Conservation (phyloP, 2,797 vertebrate species). For the Tamandua tetradactyla region DNA sequence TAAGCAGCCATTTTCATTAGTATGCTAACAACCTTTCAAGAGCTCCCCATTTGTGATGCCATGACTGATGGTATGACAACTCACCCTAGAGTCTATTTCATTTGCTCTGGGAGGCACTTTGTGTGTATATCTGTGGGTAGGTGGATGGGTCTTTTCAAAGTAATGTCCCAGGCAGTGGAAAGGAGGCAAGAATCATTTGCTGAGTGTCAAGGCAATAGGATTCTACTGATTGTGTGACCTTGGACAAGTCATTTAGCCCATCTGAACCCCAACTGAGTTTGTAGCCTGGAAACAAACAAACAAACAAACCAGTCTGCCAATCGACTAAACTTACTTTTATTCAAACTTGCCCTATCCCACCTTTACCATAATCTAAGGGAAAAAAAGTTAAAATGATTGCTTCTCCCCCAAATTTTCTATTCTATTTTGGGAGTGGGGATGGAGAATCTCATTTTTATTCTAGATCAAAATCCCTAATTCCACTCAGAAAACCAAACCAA, state of each 20-base stretch:
- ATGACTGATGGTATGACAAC: slow-evolving; percentile 36
- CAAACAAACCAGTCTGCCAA: background rate
- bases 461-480: background rate
- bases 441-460: background rate
- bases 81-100: slow-evolving; percentile 24
- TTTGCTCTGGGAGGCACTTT: background rate
- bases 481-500: background rate
- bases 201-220: background rate
- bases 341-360: background rate
- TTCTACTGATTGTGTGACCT: background rate
- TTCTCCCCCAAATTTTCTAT: background rate
- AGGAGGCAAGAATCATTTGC: background rate
- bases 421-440: background rate
- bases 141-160: background rate
- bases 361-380: background rate
- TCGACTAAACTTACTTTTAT: background rate
- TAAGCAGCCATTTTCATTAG: slow-evolving; percentile 47
- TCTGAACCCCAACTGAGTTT: background rate
- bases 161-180: background rate
- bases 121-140: background rate
- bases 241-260: background rate
- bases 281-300: background rate
- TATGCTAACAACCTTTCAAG: slow-evolving; percentile 57
- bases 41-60: background rate
- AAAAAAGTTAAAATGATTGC: background rate